These are phyloP conservation scores for Dicyrtomina minuta DNA, from an alignment of 2,888 invertebrate species.

Conservation along the genomic window DNA sequence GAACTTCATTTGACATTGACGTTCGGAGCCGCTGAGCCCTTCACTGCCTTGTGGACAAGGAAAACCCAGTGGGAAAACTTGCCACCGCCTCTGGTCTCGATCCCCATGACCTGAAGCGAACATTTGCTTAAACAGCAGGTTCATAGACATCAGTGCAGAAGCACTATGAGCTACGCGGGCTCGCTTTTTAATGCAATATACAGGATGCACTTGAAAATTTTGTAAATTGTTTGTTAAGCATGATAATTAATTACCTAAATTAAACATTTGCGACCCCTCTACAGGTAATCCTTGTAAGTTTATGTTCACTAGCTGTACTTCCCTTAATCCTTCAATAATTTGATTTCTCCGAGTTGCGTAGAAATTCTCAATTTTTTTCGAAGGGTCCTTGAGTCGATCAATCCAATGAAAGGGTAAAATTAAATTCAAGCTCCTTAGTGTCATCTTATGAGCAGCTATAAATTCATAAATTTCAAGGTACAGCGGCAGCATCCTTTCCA, in stretches of 20 bases:
- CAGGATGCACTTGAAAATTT: too few relatives aligned
- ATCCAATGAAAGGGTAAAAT: conserved; percentile 8
- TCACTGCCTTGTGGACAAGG: too few relatives aligned
- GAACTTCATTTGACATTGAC: too few relatives aligned
- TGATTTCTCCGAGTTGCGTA: neutral
- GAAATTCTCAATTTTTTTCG: neutral
- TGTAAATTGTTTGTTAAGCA: too few relatives aligned
- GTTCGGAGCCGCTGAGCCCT: too few relatives aligned
- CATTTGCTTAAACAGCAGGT: too few relatives aligned
- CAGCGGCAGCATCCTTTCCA: neutral
- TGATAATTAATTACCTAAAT: neutral
- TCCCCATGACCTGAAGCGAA: too few relatives aligned
- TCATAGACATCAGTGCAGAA: too few relatives aligned
- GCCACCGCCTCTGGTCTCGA: too few relatives aligned
- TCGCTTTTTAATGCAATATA: too few relatives aligned
- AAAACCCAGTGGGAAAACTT: too few relatives aligned
- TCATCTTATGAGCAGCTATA: neutral
- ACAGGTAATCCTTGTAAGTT: neutral
- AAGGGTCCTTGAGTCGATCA: neutral
- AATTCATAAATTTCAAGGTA: conserved; percentile 9
- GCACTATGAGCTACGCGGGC: too few relatives aligned
- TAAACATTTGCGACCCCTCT: conserved; percentile 3
- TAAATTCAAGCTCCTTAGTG: neutral
- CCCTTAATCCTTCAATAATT: neutral
- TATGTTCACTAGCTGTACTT: neutral